phyloP scores from a whole-genome alignment of 1,140 invertebrate species.

The Manduca sexta region DNA sequence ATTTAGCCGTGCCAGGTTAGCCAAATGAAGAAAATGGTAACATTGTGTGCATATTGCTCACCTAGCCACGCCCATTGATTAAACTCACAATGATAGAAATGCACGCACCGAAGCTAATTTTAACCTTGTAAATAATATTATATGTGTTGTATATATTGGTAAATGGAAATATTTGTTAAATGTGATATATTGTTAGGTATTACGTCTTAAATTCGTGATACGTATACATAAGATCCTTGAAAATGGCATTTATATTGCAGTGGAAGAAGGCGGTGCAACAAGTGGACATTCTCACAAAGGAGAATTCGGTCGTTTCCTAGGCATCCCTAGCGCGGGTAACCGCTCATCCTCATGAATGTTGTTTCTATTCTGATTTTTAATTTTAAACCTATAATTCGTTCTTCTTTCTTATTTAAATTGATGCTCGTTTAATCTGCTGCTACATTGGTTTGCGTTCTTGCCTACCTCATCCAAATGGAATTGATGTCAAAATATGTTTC shows the following conservation, averaged over 20 bases:
- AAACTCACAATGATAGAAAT: slow-evolving; percentile 21
- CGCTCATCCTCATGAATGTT: slow-evolving; percentile 54
- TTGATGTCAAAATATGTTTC: too few relatives aligned
- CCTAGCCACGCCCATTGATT: slow-evolving; percentile 41
- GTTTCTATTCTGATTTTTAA: slow-evolving; percentile 16
- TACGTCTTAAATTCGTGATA: too few relatives aligned
- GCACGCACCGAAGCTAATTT: slow-evolving; percentile 46
- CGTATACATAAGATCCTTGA: slow-evolving; percentile 13
- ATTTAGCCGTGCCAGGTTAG: slow-evolving; percentile 86
- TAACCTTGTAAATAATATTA: slow-evolving; percentile 17
- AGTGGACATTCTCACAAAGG: slow-evolving; percentile 68
- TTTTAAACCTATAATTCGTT: not conserved
- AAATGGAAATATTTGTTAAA: not conserved
- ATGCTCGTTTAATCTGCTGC: too few relatives aligned
- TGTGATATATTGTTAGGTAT: too few relatives aligned
- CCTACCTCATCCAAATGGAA: too few relatives aligned
- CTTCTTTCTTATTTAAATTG: too few relatives aligned
- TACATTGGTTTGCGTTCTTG: too few relatives aligned
- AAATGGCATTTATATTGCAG: slow-evolving; percentile 58
- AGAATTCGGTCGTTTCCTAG: slow-evolving; percentile 82
- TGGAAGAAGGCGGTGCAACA: slow-evolving; percentile 58
- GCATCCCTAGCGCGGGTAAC: slow-evolving; percentile 80
- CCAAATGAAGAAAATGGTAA: slow-evolving; percentile 36
- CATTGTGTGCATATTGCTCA: slow-evolving; percentile 35
- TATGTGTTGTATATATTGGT: not conserved